Base-by-base conservation (phyloP, 2,888 invertebrate genomes). In the Clanis bilineata region DNA sequence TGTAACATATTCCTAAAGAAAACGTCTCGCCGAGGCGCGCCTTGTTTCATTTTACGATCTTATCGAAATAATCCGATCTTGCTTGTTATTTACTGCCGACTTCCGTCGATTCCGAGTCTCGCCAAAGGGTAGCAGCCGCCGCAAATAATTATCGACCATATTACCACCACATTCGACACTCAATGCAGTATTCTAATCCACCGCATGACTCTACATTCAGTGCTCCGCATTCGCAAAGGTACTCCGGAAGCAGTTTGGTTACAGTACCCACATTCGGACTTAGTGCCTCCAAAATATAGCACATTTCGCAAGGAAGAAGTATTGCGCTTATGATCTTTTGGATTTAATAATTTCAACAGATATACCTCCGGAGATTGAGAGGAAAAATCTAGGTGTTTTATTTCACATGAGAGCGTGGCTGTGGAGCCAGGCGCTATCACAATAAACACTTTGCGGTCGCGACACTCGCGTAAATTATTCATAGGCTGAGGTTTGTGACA, bases 11-110 rank as follows among this genome's bases (percentile, higher is more conserved):
- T 86, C 85, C 79, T 82, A 81, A 84, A 79, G 80, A 84, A 85
- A 87, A 82, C 81, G 86, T 88, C 86, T 84, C 85, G 77, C 73
- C 73, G 84, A 82, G 82, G 80, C 86, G 76, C 80, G 85, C 81
- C 88, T 88, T 92, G 90, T 90, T 92, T 90, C 90, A 90, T 90
- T 90, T 90, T 91, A 92, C 86, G 90, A 90, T 90, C 88, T 91
- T 91, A 91, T 91, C 91, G 90, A 90, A 89, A 91, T 91, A 91
- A 91, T 92, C 90, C 88, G 88, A 92, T 90, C 91, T 86, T 79
- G 76, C 84, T 85, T 85, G 87, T 91, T 92, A 90, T 91, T 91
- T 92, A 91, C 90, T 86, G 80, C 90, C 82, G 78, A 79, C 84
- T 86, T 85, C 85, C 85, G 85, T 83, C 86, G 80, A 85, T 83